A percentile compares a stretch with the other conserved stretches of the same genome.
Conservation (phyloP, 2,888 invertebrate species). For the Phyllotreta striolata region DNA sequence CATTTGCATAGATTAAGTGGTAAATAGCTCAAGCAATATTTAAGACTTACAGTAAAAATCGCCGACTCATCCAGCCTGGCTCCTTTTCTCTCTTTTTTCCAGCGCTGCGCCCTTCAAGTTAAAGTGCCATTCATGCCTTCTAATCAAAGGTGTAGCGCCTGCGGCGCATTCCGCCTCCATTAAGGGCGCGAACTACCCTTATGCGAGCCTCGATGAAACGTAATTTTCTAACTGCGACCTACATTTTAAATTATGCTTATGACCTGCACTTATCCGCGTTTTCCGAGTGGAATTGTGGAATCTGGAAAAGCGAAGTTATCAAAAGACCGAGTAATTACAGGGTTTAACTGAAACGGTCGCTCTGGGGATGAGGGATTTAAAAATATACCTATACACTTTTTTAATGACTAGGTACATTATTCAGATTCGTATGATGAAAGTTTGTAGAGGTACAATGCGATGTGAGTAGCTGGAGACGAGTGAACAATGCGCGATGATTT, state of each 20-base stretch:
- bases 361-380: too few relatives aligned
- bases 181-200: slow-evolving; percentile 29
- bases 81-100: slow-evolving; percentile 26
- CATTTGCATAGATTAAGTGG: too few relatives aligned
- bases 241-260: slow-evolving; percentile 23
- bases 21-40: too few relatives aligned
- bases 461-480: too few relatives aligned
- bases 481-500: too few relatives aligned
- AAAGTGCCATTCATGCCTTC: slow-evolving; percentile 38
- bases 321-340: too few relatives aligned
- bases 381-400: too few relatives aligned
- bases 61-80: slow-evolving; percentile 7
- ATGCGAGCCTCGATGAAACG: slow-evolving; percentile 23
- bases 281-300: background rate
- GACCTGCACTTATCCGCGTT: slow-evolving; percentile 16
- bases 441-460: too few relatives aligned
- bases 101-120: slow-evolving; percentile 31
- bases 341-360: too few relatives aligned
- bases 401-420: too few relatives aligned
- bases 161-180: slow-evolving; percentile 9
- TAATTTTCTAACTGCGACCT: slow-evolving; percentile 21
- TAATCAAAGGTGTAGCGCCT: slow-evolving; percentile 33
- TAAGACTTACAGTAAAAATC: too few relatives aligned
- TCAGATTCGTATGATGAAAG: too few relatives aligned
- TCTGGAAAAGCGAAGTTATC: slow-evolving; percentile 10